phyloP scores from a whole-genome alignment of 2,888 invertebrate genomes.

The Rapana venosa region DNA sequence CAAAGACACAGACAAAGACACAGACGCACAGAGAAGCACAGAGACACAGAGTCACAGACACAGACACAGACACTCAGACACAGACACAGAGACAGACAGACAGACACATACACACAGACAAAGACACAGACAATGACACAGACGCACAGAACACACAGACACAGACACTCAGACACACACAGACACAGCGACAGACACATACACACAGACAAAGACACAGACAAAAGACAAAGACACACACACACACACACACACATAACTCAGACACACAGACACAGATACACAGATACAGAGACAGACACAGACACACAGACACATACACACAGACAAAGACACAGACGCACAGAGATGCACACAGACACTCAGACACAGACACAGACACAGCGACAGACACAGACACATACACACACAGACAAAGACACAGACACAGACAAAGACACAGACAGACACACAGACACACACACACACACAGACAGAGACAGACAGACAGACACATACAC shows the following conservation, averaged over 20 bases:
- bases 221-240: no score
- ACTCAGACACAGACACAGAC: neutral
- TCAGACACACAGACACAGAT: no score
- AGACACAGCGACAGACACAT: neutral
- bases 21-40: no score
- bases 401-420: neutral
- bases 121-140: neutral
- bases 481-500: neutral
- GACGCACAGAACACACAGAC: neutral
- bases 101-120: neutral
- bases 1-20: neutral
- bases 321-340: neutral
- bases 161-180: neutral
- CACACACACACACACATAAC: no score
- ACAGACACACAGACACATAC: neutral
- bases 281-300: neutral
- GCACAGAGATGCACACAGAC: neutral
- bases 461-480: neutral
- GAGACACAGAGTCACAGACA: neutral
- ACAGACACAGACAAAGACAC: neutral
- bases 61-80: neutral
- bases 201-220: neutral
- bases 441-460: neutral
- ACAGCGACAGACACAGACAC: neutral
- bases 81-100: neutral